These are phyloP conservation scores for Perognathus longimembris DNA, from an alignment of 2,113 vertebrate genomes.

Conservation along the genomic window DNA sequence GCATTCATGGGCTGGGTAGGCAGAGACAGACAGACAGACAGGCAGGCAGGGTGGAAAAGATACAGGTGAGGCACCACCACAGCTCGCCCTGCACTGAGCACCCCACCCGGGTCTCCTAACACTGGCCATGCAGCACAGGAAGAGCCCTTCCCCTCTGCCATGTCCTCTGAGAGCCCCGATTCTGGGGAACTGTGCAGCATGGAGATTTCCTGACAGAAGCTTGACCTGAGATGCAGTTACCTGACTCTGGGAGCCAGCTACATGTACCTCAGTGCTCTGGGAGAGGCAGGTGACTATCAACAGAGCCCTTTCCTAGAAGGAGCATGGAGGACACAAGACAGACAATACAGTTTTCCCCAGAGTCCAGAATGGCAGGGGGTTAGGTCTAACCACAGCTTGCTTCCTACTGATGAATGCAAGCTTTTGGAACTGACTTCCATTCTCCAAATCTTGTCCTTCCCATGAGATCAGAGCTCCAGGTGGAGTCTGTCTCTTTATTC, in stretches of 20 bases:
- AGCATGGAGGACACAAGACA: background rate
- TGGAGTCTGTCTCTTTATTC: background rate
- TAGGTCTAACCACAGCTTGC: background rate
- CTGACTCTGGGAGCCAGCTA: background rate
- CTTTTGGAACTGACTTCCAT: background rate
- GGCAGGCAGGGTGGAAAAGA: background rate
- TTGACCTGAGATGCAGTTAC: background rate
- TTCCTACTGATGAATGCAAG: background rate
- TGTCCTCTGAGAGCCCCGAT: background rate
- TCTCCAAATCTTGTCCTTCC: background rate
- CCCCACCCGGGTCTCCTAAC: background rate
- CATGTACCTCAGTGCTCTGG: background rate
- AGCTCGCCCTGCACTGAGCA: accelerated
- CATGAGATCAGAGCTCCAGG: background rate
- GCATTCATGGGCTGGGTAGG: slow-evolving; percentile 89
- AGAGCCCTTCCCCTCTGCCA: accelerated
- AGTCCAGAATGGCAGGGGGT: background rate
- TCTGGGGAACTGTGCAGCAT: accelerated
- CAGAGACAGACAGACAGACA: slow-evolving; percentile 60
- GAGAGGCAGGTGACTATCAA: background rate
- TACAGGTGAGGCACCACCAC: background rate
- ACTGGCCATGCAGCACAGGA: background rate
- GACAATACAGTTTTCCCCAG: background rate
- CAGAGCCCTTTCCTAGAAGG: background rate
- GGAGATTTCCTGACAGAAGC: background rate